Evolutionary conservation across 2,113 vertebrate genomes (phyloP).

Genomic region (Mobula birostris): DNA sequence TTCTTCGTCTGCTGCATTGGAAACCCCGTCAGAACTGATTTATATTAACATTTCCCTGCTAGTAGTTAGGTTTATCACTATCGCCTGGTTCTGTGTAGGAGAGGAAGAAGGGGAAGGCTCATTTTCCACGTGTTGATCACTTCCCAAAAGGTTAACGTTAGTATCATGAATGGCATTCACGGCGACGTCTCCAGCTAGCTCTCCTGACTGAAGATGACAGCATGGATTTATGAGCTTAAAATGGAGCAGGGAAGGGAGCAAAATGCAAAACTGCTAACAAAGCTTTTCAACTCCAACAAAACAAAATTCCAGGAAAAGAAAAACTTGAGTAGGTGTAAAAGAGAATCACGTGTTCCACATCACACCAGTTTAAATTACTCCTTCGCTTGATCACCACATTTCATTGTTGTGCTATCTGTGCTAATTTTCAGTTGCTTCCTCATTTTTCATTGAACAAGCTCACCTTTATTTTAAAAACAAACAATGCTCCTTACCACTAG

Average conservation of each 20-base stretch:
- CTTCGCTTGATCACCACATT: not conserved
- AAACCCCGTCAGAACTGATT: not conserved
- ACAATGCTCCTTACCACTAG: not conserved
- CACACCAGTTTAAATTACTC: not conserved
- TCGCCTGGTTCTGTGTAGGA: not conserved
- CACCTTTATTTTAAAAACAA: not conserved
- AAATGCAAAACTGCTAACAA: not conserved
- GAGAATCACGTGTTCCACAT: not conserved
- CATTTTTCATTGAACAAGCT: not conserved
- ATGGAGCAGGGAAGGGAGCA: not conserved
- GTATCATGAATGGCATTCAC: not conserved
- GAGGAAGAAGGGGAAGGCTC: slow-evolving; percentile 13
- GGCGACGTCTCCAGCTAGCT: slow-evolving; percentile 1
- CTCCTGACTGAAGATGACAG: not conserved
- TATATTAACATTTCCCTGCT: not conserved
- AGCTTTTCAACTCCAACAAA: not conserved
- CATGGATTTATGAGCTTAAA: not conserved
- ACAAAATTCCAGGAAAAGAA: not conserved
- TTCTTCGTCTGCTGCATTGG: not conserved
- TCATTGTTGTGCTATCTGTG: not conserved
- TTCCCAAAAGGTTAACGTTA: not conserved
- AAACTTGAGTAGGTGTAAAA: not conserved
- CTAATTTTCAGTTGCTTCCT: not conserved
- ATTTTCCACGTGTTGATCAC: not conserved
- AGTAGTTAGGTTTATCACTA: not conserved